Base-by-base conservation (phyloP, 2,797 vertebrate genomes). In the Rousettus madagascariensis region DNA sequence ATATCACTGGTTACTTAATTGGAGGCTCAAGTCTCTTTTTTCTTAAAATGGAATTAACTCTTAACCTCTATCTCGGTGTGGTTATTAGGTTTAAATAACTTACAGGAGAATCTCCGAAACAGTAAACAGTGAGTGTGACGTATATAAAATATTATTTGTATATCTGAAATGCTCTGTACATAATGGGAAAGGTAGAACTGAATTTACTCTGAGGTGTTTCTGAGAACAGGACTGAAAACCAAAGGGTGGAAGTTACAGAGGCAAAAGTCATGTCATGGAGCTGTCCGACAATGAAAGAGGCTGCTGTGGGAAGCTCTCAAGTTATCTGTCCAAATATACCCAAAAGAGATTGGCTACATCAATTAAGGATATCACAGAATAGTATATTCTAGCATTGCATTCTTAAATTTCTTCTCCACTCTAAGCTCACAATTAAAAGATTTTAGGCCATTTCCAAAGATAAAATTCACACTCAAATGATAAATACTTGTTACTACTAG, bases 401-500 rank as follows among this genome's bases (percentile, higher is more conserved):
- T 33, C 24, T 77, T 65, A 85, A 71, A n/a, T 57, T 90, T 79
- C 59, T 86, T 75, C 65, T 80, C 90, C 91, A 91, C 75, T 61
- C 26, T 53, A 88, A 46, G 22, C 26, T 85, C 59, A 75, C 57
- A 80, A 95, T 69, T 61, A 77, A 72, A 51, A 43, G 19, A 88
- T 33, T 57, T 85, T 30, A 91, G 80, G 72, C 17, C 15, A 59
- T 43, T 75, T 83, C 66, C 19, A 30, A 92, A 96, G 94, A 49
- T 77, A 77, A 95, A 93, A 94, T 63, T 61, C 46, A 30, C n/a
- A n/a, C n/a, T 75, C 77, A 72, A 53, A 90, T 53, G 24, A 94
- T 83, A 90, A 94, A 95, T 24, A 79, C 33, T 30, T 86, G 20
- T 66, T 77, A 91, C 30, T 30, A 63, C 26, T 38, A 91, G 53